Percentiles rank a stretch among this genome's conserved stretches.
Evolutionary conservation across 2,113 vertebrate genomes (phyloP).

Genomic region (Phasianus colchicus): DNA sequence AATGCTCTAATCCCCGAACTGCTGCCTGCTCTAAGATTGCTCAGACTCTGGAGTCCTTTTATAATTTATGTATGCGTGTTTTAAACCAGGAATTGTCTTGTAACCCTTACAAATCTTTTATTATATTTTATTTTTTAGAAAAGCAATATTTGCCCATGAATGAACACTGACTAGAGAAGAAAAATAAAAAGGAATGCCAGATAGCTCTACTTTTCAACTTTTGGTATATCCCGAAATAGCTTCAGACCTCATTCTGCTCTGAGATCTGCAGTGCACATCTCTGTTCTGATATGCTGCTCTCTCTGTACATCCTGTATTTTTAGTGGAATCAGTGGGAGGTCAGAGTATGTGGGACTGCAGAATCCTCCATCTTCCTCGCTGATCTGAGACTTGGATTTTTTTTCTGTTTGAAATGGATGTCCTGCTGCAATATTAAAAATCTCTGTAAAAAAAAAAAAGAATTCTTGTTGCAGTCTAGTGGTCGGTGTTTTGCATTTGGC

Average conservation of each 20-base stretch:
- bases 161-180: background rate
- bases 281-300: conserved; percentile 16
- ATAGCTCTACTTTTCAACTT: conserved; percentile 20
- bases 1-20: background rate
- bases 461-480: background rate
- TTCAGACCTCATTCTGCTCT: conserved; percentile 52
- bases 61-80: background rate
- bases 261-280: conserved; percentile 10
- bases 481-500: background rate
- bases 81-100: background rate
- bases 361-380: background rate
- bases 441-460: background rate
- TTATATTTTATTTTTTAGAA: too few relatives aligned
- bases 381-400: background rate
- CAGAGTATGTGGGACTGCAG: background rate
- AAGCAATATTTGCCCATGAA: background rate
- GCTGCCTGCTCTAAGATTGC: background rate
- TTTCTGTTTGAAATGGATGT: background rate
- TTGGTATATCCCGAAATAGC: conserved; percentile 23
- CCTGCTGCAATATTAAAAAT: background rate
- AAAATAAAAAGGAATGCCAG: background rate
- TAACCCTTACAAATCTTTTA: background rate
- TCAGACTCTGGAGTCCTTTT: background rate
- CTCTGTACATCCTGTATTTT: conserved; percentile 39
- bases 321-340: conserved; percentile 35